Evolutionary conservation across 2,113 vertebrate genomes (phyloP).

Genomic region (Petromus typicus): DNA sequence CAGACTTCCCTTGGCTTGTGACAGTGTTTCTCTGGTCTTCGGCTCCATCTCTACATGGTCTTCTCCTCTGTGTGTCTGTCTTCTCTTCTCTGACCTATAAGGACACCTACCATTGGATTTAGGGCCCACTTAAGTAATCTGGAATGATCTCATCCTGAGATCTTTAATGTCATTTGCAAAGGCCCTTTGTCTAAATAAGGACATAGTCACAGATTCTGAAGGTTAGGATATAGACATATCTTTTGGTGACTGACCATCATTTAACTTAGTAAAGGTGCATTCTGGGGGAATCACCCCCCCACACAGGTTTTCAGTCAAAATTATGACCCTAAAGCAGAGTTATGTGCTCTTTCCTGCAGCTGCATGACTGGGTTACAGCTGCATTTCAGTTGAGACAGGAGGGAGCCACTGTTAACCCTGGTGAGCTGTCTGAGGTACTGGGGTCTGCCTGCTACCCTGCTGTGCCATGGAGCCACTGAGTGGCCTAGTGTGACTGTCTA

Average conservation of each 20-base stretch:
- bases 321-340: fast-evolving
- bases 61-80: background rate
- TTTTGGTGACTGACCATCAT: background rate
- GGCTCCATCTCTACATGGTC: fast-evolving
- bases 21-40: fast-evolving
- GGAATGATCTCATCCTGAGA: background rate
- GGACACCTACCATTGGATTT: background rate
- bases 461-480: background rate
- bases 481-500: background rate
- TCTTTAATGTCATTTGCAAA: background rate
- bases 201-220: background rate
- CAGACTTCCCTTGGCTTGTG: background rate
- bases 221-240: background rate
- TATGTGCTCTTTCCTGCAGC: background rate
- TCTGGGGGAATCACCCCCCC: background rate
- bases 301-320: background rate
- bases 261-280: background rate
- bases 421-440: fast-evolving
- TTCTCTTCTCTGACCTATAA: background rate
- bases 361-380: fast-evolving
- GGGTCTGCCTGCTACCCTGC: background rate
- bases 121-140: no score
- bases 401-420: fast-evolving
- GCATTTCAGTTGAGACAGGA: fast-evolving
- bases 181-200: background rate